Evolutionary conservation across 2,888 invertebrate species (phyloP).

Genomic region (Drosophila nr. medialis): DNA sequence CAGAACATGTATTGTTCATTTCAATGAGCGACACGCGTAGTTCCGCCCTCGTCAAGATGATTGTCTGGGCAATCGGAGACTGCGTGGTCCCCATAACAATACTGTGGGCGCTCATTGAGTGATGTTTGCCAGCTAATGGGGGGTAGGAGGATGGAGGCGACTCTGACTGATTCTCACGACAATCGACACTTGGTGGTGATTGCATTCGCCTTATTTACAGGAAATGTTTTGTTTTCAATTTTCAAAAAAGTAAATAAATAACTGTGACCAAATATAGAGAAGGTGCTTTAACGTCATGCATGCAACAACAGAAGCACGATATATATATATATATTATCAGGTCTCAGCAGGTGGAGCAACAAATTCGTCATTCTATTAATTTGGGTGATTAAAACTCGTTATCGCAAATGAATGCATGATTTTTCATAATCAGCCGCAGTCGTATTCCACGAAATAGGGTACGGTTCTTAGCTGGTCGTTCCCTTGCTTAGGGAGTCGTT

Average conservation of each 20-base stretch:
- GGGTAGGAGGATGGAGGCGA: neutral
- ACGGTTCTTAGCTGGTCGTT: neutral
- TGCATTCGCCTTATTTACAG: conserved; percentile 35
- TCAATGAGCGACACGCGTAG: neutral
- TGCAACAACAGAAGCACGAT: conserved; percentile 22
- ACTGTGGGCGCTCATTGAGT: neutral
- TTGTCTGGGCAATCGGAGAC: conserved; percentile 16
- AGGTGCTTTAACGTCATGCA: neutral
- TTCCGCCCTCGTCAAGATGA: conserved; percentile 25
- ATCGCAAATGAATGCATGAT: conserved; percentile 8
- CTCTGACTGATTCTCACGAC: neutral
- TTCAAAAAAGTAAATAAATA: conserved; percentile 4
- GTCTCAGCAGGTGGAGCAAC: neutral
- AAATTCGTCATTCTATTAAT: conserved; percentile 31
- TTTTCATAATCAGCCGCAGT: conserved; percentile 1
- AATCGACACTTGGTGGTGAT: conserved; percentile 6
- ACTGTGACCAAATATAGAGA: conserved; percentile 5
- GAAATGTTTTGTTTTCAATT: conserved; percentile 38
- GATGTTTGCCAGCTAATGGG: conserved; percentile 1
- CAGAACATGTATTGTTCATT: neutral
- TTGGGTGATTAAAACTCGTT: conserved; percentile 9
- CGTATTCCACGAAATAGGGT: conserved; percentile 2
- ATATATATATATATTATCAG: conserved; percentile 10
- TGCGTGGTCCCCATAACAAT: conserved; percentile 6
- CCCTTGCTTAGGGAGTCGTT: neutral